Percentiles rank a stretch among this genome's conserved stretches.
Conservation (phyloP, 1,140 invertebrate genomes). For the Ooceraea biroi region DNA sequence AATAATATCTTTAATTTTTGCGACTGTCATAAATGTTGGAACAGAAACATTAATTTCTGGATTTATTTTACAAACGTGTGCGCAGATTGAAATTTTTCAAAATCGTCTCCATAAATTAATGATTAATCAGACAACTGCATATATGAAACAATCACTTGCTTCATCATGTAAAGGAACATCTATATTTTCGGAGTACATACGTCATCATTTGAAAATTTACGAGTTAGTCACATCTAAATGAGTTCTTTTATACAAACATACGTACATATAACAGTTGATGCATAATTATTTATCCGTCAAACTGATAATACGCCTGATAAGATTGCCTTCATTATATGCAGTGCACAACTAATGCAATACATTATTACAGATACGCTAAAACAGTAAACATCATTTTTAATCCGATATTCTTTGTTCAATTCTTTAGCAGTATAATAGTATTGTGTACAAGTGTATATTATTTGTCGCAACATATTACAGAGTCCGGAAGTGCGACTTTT, state of each 20-base stretch:
- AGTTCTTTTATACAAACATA: background rate
- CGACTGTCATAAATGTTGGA: constrained; percentile 19
- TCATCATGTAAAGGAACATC: background rate
- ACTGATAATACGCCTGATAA: background rate
- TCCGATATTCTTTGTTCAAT: constrained; percentile 33
- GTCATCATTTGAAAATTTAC: constrained; percentile 48
- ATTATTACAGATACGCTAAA: constrained; percentile 45
- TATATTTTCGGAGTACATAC: constrained; percentile 26
- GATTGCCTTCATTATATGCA: background rate
- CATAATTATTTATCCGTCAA: too few species aligned
- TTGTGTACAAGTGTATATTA: constrained; percentile 47
- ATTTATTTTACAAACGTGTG: constrained; percentile 45
- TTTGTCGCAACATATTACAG: background rate
- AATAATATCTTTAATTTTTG: constrained; percentile 14
- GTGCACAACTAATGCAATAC: background rate
- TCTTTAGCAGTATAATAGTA: constrained; percentile 40
- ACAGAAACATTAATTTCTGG: constrained; percentile 47
- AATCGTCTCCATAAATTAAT: constrained; percentile 35
- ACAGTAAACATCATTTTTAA: constrained; percentile 37
- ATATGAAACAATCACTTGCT: background rate
- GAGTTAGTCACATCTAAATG: constrained; percentile 22
- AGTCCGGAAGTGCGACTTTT: background rate
- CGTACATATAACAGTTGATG: too few species aligned
- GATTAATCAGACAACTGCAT: background rate
- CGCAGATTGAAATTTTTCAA: constrained; percentile 47